phyloP scores from a whole-genome alignment of 2,113 vertebrate species.

The Corvus hawaiiensis region DNA sequence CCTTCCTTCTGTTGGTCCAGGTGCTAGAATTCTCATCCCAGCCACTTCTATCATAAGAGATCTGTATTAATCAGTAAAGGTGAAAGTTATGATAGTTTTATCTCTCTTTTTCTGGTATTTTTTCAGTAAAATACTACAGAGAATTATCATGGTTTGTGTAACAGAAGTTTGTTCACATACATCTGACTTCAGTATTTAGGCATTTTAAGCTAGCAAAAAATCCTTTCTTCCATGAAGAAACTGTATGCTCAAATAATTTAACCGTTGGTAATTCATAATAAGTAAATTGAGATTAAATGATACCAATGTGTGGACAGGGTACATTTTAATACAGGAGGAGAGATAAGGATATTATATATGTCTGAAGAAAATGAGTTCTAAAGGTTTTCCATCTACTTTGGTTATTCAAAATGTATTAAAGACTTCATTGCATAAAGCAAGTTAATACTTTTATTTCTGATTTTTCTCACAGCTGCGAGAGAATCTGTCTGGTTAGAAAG shows the following conservation, averaged over 20 bases:
- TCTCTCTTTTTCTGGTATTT: background rate
- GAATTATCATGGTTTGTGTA: background rate
- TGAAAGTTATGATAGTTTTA: background rate
- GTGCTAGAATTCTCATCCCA: background rate
- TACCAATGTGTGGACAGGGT: background rate
- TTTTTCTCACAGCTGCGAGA: slow-evolving; percentile 75
- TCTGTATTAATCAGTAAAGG: background rate
- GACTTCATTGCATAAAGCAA: background rate
- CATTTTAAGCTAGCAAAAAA: background rate
- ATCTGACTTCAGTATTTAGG: background rate
- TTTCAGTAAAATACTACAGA: background rate
- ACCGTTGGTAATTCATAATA: background rate
- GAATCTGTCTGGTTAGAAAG: slow-evolving; percentile 86
- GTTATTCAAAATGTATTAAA: background rate
- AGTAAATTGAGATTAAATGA: background rate
- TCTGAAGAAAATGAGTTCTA: background rate
- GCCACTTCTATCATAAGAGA: background rate
- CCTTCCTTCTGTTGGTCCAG: background rate
- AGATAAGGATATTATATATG: background rate
- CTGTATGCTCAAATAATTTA: background rate
- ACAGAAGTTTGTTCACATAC: background rate
- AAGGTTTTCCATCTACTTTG: background rate
- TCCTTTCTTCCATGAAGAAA: background rate
- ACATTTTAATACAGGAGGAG: background rate
- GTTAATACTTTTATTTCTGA: background rate